Base-by-base conservation (phyloP, 2,113 vertebrate species). In the Acrocephalus kingi region DNA sequence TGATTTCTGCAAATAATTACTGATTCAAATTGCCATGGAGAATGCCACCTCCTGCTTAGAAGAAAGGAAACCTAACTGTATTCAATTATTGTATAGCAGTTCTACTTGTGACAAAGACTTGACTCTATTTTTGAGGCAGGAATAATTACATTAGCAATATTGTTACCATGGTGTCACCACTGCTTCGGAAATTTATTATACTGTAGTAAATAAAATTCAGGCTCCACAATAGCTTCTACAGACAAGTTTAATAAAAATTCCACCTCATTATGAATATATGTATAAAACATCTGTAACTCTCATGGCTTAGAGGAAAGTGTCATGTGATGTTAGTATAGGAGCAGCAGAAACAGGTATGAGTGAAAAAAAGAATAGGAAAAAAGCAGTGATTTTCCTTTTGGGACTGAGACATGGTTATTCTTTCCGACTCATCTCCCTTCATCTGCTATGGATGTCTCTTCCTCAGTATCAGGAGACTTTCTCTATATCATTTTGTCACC, bases 131-230 rank as follows among this genome's bases (percentile, higher is more conserved):
- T 81, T 87, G 90, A 95, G 69, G 76, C 86, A 93, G 80, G 61
- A 96, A 87, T 97, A 96, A 96, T 96, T 94, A 79, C 90, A 93
- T 85, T 95, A 95, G 66, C 86, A 97, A 96, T 96, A 87, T 96
- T 96, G 96, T 96, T 96, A 94, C 96, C 96, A 94, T 94, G 94
- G 94, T 89, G 92, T 93, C 92, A 95, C 83, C 49, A 51, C 58
- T 81, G 80, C 84, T 87, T 87, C 1, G 6, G 75, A 94, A 96
- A 95, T 95, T 91, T 94, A 92, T 89, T 94, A 90, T 49, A 69
- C 48, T 51, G 76, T 79, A 92, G 90, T 96, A 95, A 94, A 97
- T 96, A 96, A 95, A 95, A 93, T 86, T 78, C 76, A 85, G 75
- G 61, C 76, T 94, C 73, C 73, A 90, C 89, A 94, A 93, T 72